These are phyloP conservation scores for Zoanthus sansibaricus DNA, from an alignment of 92 coral and sea anemone species.

Conservation along the genomic window DNA sequence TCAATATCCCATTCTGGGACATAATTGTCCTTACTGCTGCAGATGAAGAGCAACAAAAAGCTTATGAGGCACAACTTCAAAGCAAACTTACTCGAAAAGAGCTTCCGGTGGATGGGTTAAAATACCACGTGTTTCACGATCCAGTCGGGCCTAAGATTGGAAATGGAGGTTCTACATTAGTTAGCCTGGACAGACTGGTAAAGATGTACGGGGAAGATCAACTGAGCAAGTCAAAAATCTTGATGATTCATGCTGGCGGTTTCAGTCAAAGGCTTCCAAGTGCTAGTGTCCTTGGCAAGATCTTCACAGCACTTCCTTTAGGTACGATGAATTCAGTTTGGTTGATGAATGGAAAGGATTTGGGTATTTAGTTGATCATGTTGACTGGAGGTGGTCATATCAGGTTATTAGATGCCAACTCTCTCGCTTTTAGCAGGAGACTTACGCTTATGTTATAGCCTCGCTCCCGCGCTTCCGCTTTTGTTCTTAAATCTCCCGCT, in stretches of 20 bases:
- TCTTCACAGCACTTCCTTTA: slow-evolving; percentile 91
- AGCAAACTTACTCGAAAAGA: slow-evolving; percentile 84
- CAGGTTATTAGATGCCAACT: no score
- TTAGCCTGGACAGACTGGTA: slow-evolving; percentile 76
- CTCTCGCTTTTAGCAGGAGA: no score
- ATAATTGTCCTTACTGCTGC: slow-evolving; percentile 92
- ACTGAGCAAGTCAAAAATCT: slow-evolving; percentile 70
- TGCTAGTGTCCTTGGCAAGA: slow-evolving; percentile 96
- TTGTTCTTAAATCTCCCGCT: no score
- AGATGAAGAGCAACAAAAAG: slow-evolving; percentile 83
- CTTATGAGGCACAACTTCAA: slow-evolving; percentile 82
- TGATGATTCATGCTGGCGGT: slow-evolving; percentile 97
- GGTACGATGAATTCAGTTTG: slow-evolving; percentile 57
- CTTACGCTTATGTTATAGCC: no score
- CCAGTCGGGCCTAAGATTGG: slow-evolving; percentile 98
- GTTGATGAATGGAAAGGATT: not conserved
- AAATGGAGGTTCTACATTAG: slow-evolving; percentile 93
- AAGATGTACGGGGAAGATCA: slow-evolving; percentile 75
- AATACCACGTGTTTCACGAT: slow-evolving; percentile 87
- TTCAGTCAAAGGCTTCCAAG: slow-evolving; percentile 95
- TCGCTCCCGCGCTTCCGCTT: no score
- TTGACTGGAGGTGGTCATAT: no score
- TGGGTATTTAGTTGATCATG: no score
- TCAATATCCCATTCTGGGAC: slow-evolving; percentile 90
- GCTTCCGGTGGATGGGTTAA: slow-evolving; percentile 81